These are phyloP conservation scores for Rhagonycha fulva DNA, from an alignment of 2,888 invertebrate species.

Conservation along the genomic window DNA sequence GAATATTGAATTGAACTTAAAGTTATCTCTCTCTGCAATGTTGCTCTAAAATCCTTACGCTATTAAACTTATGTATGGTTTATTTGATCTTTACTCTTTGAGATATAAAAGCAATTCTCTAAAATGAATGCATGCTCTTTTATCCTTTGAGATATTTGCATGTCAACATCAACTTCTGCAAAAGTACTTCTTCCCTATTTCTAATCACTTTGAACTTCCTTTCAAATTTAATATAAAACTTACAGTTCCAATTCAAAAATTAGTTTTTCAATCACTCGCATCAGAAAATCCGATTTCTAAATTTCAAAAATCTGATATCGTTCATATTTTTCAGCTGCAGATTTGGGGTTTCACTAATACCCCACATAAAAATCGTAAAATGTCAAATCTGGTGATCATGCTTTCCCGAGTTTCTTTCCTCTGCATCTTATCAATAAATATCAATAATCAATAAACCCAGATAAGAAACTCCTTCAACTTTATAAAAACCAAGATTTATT, in stretches of 20 bases:
- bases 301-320: neutral
- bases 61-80: neutral
- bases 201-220: neutral
- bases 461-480: neutral
- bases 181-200: neutral
- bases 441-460: neutral
- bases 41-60: neutral
- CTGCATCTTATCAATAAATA: neutral
- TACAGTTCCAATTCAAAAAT: neutral
- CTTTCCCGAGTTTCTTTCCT: neutral
- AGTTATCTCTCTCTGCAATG: neutral
- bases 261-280: neutral
- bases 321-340: neutral
- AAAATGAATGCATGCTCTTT: neutral
- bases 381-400: neutral
- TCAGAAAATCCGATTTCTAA: neutral
- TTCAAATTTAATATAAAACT: neutral
- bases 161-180: neutral
- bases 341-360: neutral
- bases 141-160: neutral
- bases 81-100: neutral
- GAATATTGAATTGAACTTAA: neutral
- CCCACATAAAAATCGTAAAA: neutral
- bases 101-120: neutral
- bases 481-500: neutral